Base-by-base conservation (phyloP, 2,888 invertebrate species). In the Drosophila paucipuncta region DNA sequence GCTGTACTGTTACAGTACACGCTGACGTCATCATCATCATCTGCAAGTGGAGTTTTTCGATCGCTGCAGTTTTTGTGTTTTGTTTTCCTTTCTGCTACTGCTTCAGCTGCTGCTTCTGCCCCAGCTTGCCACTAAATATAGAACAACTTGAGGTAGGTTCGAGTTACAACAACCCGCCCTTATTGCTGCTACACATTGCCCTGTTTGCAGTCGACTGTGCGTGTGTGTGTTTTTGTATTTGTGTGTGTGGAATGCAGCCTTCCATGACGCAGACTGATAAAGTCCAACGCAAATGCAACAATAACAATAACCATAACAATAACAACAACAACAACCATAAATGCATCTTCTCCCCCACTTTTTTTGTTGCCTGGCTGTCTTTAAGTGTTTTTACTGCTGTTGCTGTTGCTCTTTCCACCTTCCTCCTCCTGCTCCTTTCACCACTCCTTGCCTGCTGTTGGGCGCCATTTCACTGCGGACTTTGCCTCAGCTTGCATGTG, bases 121-220 rank as follows among this genome's bases (percentile, higher is more conserved):
- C 41, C 43, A 31, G 62, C 59, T 25, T 18, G 60, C 53, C 58
- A 65, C 89, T 90, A 89, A 90, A 87, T 89, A 89, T 89, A 90
- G 90, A 90, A 87, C 75, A 78, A 69, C 84, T 87, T 87, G 87
- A 87, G 87, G 87, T 90, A 87, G 87, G 87, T 87, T 87, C 82
- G 57, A 79, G 78, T 82, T 79, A 74, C 81, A 83, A 35, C 68
- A 37, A 80, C 52, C 71, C 66, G 80, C 78, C 78, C 73, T 73
- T 67, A 76, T 66, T 53, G 22, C 18, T 53, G 33, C 18, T 68
- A 65, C 71, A 66, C 66, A 65, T 41, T 58, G 68, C 55, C 41
- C 50, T 39, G 37, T 39, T 39, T 47, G 25, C 25, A 47, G 47
- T 47, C 28, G 28, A 50, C 10, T 10, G 13, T 65, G 59, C 61